Conservation (phyloP, 2,888 invertebrate genomes). For the Sphaerophoria rueppellii region DNA sequence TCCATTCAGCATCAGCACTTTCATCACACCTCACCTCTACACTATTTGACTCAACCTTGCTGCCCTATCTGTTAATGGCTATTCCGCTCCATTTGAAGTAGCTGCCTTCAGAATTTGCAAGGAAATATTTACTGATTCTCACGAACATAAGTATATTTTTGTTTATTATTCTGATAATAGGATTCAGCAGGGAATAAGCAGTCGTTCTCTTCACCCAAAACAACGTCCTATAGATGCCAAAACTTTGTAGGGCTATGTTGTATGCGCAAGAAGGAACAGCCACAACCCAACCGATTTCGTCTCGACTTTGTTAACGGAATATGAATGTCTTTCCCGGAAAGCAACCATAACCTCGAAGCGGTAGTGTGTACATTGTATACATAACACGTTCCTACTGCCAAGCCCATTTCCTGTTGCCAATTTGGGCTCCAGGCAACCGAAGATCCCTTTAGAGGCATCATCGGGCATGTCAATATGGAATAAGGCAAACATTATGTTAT, state of each 20-base stretch:
- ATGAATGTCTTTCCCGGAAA: conserved; percentile 64
- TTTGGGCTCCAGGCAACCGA: conserved; percentile 57
- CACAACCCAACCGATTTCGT: conserved; percentile 66
- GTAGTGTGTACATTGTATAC: conserved; percentile 40
- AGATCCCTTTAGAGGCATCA: conserved; percentile 51
- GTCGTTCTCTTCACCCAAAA: conserved; percentile 4
- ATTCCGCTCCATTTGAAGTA: conserved; percentile 55
- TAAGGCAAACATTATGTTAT: conserved; percentile 7
- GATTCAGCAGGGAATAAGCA: conserved; percentile 62
- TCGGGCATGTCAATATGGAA: conserved; percentile 39
- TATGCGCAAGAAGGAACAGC: conserved; percentile 19
- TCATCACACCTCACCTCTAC: conserved; percentile 34
- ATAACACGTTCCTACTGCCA: conserved; percentile 62
- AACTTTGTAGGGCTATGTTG: conserved; percentile 18
- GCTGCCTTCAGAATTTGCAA: conserved; percentile 2
- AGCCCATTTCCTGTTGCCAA: conserved; percentile 71
- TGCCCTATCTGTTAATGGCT: conserved; percentile 43
- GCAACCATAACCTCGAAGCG: conserved; percentile 57
- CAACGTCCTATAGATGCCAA: neutral
- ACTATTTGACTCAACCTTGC: conserved; percentile 51
- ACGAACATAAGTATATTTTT: conserved; percentile 70
- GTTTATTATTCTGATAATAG: conserved; percentile 72
- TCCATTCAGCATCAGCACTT: conserved; percentile 69
- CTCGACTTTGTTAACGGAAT: conserved; percentile 67
- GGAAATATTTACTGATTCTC: conserved; percentile 71